These are phyloP conservation scores for Macropis europaea DNA, from an alignment of 2,888 invertebrate genomes.

Conservation along the genomic window DNA sequence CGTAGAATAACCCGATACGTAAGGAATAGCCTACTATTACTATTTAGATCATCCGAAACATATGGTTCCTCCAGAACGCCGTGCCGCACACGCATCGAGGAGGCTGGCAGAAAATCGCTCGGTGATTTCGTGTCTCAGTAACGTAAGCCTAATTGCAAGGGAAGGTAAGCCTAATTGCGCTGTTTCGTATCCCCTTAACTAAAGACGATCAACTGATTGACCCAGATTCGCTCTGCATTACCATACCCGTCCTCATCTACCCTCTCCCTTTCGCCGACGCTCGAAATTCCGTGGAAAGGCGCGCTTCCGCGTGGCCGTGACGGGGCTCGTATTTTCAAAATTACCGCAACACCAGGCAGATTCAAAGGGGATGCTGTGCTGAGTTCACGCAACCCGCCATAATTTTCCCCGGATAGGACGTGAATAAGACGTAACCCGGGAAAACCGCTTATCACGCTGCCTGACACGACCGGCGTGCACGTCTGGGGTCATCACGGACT, in stretches of 20 bases:
- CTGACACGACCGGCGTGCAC: neutral
- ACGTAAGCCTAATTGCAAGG: conserved; percentile 38
- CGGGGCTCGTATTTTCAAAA: conserved; percentile 5
- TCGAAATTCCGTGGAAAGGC: no score
- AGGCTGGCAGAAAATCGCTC: neutral
- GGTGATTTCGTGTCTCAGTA: conserved; percentile 21
- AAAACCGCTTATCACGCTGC: conserved; percentile 28
- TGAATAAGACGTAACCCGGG: conserved; percentile 12
- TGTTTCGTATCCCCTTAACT: conserved; percentile 43
- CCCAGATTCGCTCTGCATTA: conserved; percentile 35
- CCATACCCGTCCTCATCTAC: conserved; percentile 21
- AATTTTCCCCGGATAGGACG: neutral
- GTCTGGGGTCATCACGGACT: neutral
- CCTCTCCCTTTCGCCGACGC: no score
- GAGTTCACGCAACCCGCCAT: neutral
- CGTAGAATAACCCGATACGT: no score
- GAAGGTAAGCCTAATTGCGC: conserved; percentile 38
- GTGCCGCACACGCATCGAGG: no score
- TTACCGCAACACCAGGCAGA: neutral
- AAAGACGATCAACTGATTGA: conserved; percentile 52
- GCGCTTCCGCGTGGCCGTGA: no score
- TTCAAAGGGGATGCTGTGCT: neutral
- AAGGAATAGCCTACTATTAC: no score
- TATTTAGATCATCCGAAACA: no score
- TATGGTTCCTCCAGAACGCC: no score